Percentiles rank a stretch among this genome's conserved stretches.
Conservation (phyloP, 1,140 invertebrate genomes). For the Limonius californicus region DNA sequence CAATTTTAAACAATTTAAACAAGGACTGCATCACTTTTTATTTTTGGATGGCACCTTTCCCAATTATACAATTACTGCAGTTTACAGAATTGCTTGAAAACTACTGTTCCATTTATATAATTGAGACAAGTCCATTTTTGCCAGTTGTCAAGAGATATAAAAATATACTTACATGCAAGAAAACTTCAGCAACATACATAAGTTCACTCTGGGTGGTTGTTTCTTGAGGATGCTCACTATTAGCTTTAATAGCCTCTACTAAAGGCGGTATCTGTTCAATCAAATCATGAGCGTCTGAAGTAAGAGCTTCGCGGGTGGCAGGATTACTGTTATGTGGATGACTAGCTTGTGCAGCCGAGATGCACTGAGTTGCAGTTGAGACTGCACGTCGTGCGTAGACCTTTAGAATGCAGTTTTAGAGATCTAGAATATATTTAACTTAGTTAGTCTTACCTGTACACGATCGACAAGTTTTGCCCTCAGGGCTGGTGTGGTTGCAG, state of each 20-base stretch:
- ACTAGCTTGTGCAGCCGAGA: constrained; percentile 75
- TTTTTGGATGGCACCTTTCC: no score
- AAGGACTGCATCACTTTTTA: no score
- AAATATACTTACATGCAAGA: constrained; percentile 70
- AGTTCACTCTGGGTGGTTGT: constrained; percentile 74
- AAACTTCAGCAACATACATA: constrained; percentile 83
- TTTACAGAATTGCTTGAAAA: no score
- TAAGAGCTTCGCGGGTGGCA: constrained; percentile 63
- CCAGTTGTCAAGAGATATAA: no score
- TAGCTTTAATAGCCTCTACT: constrained; percentile 76
- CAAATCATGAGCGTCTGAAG: constrained; percentile 72
- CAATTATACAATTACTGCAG: no score
- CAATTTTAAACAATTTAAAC: no score
- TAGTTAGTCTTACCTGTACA: constrained; percentile 54
- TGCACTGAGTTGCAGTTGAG: constrained; percentile 85
- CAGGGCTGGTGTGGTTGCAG: constrained; percentile 71
- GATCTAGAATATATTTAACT: background rate
- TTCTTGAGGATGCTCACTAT: constrained; percentile 66
- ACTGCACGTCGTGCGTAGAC: constrained; percentile 83
- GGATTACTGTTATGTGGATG: constrained; percentile 64
- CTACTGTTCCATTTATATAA: no score
- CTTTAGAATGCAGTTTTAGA: constrained; percentile 31
- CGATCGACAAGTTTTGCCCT: constrained; percentile 73
- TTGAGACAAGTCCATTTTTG: no score
- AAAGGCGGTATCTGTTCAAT: constrained; percentile 77